A percentile compares a stretch with the other conserved stretches of the same genome.
phyloP scores from a whole-genome alignment of 2,113 vertebrate species.

The Collichthys lucidus region DNA sequence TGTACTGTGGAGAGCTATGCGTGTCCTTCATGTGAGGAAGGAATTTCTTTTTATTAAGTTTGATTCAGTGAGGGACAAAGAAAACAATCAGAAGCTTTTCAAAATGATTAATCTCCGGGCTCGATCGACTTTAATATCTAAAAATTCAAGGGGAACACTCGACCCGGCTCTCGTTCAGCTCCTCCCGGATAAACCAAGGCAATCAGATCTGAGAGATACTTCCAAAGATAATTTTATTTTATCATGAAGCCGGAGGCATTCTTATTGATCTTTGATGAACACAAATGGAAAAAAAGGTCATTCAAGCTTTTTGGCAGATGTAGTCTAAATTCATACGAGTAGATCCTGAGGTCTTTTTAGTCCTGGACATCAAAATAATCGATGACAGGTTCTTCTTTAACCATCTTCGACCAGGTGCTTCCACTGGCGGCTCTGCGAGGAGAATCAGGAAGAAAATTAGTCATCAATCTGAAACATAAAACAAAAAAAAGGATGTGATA shows the following conservation, averaged over 20 bases:
- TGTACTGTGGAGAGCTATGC: neutral
- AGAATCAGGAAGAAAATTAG: neutral
- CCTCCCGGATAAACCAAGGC: neutral
- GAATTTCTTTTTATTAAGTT: conserved; percentile 52
- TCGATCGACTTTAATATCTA: conserved; percentile 11
- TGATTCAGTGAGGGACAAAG: conserved; percentile 15
- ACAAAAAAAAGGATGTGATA: no score
- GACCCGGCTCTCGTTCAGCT: neutral
- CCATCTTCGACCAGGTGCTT: conserved; percentile 85
- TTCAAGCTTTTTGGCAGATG: conserved; percentile 24
- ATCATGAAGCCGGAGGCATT: conserved; percentile 22
- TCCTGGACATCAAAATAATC: conserved; percentile 99
- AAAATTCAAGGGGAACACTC: conserved; percentile 16
- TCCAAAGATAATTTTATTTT: conserved; percentile 29
- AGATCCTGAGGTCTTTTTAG: conserved; percentile 70
- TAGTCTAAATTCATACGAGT: neutral
- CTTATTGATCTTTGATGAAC: conserved; percentile 19
- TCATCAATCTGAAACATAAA: neutral
- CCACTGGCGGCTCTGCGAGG: conserved; percentile 80
- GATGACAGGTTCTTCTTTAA: conserved; percentile 91
- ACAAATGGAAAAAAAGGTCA: neutral
- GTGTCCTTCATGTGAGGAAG: neutral
- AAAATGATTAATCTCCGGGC: neutral
- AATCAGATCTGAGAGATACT: conserved; percentile 11
- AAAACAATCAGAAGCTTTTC: conserved; percentile 39